A percentile compares a stretch with the other conserved stretches of the same genome.
These are phyloP conservation scores for Sanderia malayensis DNA, from an alignment of 30 jellyfish, hydroid and myxozoan genomes.

Conservation along the genomic window DNA sequence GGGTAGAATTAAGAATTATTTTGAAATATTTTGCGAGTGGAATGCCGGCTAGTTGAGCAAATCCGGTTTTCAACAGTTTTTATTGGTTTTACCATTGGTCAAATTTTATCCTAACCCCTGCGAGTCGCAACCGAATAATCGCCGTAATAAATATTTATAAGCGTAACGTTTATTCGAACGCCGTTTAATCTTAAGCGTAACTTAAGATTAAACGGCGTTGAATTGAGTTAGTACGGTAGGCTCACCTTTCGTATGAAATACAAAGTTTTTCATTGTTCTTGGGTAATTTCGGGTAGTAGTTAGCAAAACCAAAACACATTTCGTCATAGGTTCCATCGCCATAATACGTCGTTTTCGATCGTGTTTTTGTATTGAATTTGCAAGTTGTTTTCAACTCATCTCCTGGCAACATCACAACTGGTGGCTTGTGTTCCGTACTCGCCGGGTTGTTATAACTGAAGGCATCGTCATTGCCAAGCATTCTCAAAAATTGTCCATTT, in stretches of 20 bases:
- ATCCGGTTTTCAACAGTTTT: not conserved
- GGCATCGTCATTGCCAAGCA: slow-evolving; percentile 1
- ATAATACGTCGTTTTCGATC: slow-evolving; percentile 20
- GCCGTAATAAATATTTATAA: too few species aligned
- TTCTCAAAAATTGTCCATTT: slow-evolving; percentile 17
- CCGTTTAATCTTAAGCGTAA: too few species aligned
- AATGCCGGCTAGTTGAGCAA: not conserved
- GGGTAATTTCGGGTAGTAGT: slow-evolving; percentile 30
- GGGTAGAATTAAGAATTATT: not conserved
- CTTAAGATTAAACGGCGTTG: too few species aligned
- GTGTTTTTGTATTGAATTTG: slow-evolving; percentile 2
- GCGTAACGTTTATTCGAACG: too few species aligned
- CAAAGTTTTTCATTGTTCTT: not conserved
- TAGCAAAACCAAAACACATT: slow-evolving; percentile 22
- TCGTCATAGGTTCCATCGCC: slow-evolving; percentile 43
- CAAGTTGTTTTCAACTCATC: slow-evolving; percentile 40
- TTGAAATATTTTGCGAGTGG: not conserved
- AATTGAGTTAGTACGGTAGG: too few species aligned
- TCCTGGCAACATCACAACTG: slow-evolving; percentile 24
- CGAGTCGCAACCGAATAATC: too few species aligned
- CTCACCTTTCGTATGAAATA: not conserved
- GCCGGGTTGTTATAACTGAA: slow-evolving; percentile 41
- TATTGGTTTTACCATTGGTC: too few species aligned
- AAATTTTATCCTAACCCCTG: too few species aligned
- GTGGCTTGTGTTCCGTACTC: slow-evolving; percentile 1